phyloP scores from a whole-genome alignment of 2,888 invertebrate species.

The Sisyra terminalis region DNA sequence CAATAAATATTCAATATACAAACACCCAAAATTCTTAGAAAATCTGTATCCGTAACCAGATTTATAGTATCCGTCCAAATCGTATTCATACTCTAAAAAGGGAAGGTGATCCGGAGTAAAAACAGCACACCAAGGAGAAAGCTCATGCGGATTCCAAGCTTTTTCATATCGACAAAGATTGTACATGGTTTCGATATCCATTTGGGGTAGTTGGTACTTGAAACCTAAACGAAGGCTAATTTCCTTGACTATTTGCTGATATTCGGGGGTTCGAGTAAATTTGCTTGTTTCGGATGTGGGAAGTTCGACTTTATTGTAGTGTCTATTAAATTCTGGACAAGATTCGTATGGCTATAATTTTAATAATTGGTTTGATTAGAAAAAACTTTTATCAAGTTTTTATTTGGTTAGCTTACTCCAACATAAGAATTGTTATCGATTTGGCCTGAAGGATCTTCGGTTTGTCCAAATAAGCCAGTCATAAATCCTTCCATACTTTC shows the following conservation, averaged over 20 bases:
- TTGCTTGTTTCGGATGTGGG: constrained; percentile 22
- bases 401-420: no score
- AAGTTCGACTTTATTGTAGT: constrained; percentile 18
- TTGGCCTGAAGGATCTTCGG: constrained; percentile 22
- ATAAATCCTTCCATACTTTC: constrained; percentile 46
- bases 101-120: constrained; percentile 55
- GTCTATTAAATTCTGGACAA: constrained; percentile 37
- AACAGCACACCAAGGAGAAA: constrained; percentile 62
- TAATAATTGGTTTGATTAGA: no score
- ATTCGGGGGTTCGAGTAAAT: constrained; percentile 27
- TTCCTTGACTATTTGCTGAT: constrained; percentile 30
- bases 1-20: constrained; percentile 54
- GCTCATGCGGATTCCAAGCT: constrained; percentile 50
- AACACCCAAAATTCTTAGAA: constrained; percentile 53
- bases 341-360: constrained; percentile 43
- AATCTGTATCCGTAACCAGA: constrained; percentile 54
- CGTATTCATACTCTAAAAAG: constrained; percentile 60
- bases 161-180: constrained; percentile 70
- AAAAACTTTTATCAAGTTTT: no score
- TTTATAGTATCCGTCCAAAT: constrained; percentile 56
- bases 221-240: constrained; percentile 50
- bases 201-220: constrained; percentile 35
- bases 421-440: no score
- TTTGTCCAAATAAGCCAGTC: constrained; percentile 43
- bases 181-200: constrained; percentile 46